A percentile compares a stretch with the other conserved stretches of the same genome.
phyloP scores from a whole-genome alignment of 1,140 invertebrate genomes.

The Whitmania pigra region DNA sequence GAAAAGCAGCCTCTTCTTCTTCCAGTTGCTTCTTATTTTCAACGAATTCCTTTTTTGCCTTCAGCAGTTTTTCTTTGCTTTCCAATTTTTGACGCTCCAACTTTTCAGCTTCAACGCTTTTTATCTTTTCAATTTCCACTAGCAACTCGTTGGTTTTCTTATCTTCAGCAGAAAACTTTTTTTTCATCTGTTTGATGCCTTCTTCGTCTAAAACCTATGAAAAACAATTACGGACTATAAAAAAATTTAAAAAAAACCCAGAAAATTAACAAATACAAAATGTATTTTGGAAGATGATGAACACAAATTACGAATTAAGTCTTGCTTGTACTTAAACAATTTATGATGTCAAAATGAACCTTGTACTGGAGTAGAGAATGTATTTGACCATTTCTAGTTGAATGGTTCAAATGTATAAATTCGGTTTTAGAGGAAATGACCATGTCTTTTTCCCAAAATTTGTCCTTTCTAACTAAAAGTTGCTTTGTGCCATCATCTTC shows the following conservation, averaged over 20 bases:
- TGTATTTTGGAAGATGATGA: background rate
- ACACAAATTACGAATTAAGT: too few species aligned
- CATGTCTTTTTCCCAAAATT: background rate
- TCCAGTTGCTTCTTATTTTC: conserved; percentile 14
- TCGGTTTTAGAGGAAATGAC: background rate
- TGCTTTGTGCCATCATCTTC: background rate
- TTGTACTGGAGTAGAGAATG: background rate
- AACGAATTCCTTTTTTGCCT: background rate
- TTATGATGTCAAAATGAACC: background rate
- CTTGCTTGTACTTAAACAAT: too few species aligned
- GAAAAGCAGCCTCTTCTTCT: conserved; percentile 13
- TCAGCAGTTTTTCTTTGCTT: conserved; percentile 8
- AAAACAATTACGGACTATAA: background rate
- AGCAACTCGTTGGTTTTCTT: background rate
- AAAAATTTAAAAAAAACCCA: background rate
- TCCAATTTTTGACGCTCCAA: background rate
- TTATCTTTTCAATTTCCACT: conserved; percentile 9
- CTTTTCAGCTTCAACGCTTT: background rate
- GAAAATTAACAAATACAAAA: background rate
- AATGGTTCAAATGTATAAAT: background rate
- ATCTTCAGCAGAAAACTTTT: conserved; percentile 6
- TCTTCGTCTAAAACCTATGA: conserved; percentile 7
- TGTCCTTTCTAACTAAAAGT: background rate
- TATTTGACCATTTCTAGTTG: background rate
- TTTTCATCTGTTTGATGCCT: background rate